Percentiles rank a stretch among this genome's conserved stretches.
phyloP scores from a whole-genome alignment of 2,797 vertebrate genomes.

The Peromyscus attwateri region DNA sequence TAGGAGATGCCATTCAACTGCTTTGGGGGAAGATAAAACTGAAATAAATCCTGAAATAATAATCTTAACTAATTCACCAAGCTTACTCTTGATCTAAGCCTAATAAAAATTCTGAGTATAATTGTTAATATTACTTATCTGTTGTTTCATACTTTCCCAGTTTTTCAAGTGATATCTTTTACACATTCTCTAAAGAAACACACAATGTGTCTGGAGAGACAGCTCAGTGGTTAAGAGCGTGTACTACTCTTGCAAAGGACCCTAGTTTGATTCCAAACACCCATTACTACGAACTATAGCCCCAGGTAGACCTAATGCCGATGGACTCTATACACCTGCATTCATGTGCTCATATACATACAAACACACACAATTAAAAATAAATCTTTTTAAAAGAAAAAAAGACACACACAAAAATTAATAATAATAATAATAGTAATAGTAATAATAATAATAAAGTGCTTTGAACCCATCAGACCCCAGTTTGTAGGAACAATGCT shows the following conservation, averaged over 20 bases:
- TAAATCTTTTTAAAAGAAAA: background rate
- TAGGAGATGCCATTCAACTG: background rate
- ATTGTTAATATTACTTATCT: conserved; percentile 28
- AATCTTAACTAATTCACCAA: conserved; percentile 20
- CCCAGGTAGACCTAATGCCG: background rate
- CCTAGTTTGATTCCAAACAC: background rate
- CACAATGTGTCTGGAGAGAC: background rate
- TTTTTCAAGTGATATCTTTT: background rate
- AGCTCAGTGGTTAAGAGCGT: background rate
- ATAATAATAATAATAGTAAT: background rate
- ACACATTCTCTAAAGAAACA: background rate
- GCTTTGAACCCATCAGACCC: background rate
- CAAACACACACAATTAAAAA: background rate
- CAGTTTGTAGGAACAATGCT: background rate
- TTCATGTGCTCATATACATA: background rate
- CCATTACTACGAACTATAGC: background rate
- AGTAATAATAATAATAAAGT: background rate
- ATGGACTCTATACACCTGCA: no score
- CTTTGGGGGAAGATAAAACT: background rate
- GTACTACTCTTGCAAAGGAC: background rate
- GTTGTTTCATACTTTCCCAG: background rate
- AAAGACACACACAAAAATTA: background rate
- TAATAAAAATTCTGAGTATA: background rate
- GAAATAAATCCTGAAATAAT: background rate
- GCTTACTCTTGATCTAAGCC: background rate